phyloP scores from a whole-genome alignment of 2,113 vertebrate genomes.

The Numida meleagris region DNA sequence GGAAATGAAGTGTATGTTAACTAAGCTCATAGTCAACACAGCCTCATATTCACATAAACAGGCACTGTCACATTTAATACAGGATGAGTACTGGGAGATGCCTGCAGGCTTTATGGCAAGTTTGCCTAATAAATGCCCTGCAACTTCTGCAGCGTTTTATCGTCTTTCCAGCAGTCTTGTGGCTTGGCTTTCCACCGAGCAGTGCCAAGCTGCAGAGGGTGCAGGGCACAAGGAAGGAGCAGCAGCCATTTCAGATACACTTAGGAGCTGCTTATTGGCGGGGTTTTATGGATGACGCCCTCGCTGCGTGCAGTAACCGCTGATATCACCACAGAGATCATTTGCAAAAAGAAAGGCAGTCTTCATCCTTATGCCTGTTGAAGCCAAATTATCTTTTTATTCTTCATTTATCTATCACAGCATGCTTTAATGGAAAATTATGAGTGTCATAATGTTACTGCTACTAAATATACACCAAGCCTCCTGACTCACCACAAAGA shows the following conservation, averaged over 20 bases:
- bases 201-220: background rate
- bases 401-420: background rate
- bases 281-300: background rate
- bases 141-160: background rate
- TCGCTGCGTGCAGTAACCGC: background rate
- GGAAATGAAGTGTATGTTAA: background rate
- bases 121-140: background rate
- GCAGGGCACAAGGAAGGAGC: background rate
- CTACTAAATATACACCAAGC: background rate
- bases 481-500: background rate
- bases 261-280: background rate
- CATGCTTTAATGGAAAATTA: background rate
- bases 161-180: fast-evolving
- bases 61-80: background rate
- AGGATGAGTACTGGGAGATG: background rate
- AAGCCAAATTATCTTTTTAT: background rate
- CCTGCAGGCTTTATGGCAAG: background rate
- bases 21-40: background rate
- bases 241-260: background rate
- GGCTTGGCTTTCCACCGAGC: background rate
- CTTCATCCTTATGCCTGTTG: background rate
- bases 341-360: background rate
- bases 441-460: background rate
- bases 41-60: background rate
- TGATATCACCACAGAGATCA: background rate